Conservation (phyloP, 1,140 invertebrate species). For the Bombus affinis region DNA sequence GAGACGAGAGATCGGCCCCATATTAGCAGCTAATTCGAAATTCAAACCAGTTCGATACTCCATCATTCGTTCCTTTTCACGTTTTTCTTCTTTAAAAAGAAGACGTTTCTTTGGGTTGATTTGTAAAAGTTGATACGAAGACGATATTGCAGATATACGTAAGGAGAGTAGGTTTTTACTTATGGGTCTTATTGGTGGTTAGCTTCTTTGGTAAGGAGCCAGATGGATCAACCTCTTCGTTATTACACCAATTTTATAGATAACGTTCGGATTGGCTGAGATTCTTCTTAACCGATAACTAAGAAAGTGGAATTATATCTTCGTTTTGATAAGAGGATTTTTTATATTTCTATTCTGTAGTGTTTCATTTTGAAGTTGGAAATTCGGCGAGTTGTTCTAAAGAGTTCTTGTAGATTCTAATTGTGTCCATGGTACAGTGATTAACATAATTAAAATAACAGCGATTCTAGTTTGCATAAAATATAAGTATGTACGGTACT, state of each 20-base stretch:
- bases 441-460: neutral
- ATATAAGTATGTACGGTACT: no score
- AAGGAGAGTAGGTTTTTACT: neutral
- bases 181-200: neutral
- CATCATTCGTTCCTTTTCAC: neutral
- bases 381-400: neutral
- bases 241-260: neutral
- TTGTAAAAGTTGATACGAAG: neutral
- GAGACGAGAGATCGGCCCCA: constrained; percentile 19
- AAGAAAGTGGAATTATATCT: neutral
- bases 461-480: neutral
- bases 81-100: neutral
- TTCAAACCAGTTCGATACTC: neutral
- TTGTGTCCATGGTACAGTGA: neutral
- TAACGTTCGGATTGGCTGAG: neutral
- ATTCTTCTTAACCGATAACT: neutral
- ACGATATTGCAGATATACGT: neutral
- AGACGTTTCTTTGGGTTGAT: neutral
- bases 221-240: constrained; percentile 20
- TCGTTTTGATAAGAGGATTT: neutral
- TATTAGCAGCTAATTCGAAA: constrained; percentile 9
- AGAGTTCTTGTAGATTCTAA: neutral
- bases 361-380: neutral
- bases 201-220: neutral
- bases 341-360: neutral